Evolutionary conservation across 2,797 vertebrate genomes (phyloP).

Genomic region (Cheirogaleus major): DNA sequence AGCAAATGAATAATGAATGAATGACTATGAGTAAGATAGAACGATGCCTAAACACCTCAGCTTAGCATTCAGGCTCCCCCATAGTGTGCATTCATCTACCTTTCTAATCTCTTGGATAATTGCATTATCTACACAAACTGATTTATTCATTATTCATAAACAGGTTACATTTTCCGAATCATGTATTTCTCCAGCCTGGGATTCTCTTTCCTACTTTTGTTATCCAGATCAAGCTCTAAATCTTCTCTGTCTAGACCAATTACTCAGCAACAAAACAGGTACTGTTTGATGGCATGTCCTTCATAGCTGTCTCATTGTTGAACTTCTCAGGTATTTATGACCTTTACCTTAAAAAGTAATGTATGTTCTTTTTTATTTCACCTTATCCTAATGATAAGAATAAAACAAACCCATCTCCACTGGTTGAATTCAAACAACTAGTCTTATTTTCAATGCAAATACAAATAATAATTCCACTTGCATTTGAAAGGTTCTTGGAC

Average conservation of each 20-base stretch:
- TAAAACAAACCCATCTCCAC: not conserved
- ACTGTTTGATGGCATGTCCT: not conserved
- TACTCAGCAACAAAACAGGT: not conserved
- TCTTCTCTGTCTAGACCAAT: not conserved
- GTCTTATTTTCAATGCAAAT: conserved; percentile 42
- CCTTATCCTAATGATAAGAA: not conserved
- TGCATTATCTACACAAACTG: not conserved
- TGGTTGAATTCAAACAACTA: not conserved
- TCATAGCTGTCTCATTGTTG: not conserved
- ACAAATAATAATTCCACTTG: not conserved
- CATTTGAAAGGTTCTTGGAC: not conserved
- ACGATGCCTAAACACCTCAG: not conserved
- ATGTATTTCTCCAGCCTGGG: not conserved
- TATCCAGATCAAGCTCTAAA: not conserved
- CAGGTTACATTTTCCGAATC: not conserved
- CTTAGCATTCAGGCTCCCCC: not conserved
- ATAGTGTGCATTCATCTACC: not conserved
- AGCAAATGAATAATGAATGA: not conserved
- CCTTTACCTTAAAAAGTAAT: not conserved
- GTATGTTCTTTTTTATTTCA: not conserved
- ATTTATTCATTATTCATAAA: not conserved
- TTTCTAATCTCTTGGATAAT: not conserved
- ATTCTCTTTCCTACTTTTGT: not conserved
- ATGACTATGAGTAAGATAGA: not conserved
- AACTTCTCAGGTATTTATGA: not conserved